Evolutionary conservation across 2,888 invertebrate species (phyloP), one percentile per base, ranked within the genome.

Genomic region (Thecocarcelia acutangulata): DNA sequence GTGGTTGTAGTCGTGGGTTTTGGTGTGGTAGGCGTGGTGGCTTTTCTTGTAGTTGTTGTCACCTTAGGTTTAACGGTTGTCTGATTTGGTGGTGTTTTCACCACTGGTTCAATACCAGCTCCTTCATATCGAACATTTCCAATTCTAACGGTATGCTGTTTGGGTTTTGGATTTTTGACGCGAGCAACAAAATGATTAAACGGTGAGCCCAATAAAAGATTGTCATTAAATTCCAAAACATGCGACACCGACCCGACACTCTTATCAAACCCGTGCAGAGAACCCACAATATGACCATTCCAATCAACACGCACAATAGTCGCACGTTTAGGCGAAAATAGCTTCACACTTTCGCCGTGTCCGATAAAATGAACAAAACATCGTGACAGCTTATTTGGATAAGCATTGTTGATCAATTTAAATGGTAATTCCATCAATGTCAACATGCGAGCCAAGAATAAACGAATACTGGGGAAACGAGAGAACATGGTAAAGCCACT

Each of bases 241-340:
- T 96, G 95, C 85, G 94, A 94, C 19, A 95, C 91, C 11, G 88
- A 87, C 0, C 83, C 70, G 1, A 94, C 86, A 21, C 92, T 92
- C 44, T 91, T 91, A 86, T 95, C 93, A 0, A 92, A 92, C 52
- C 93, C 93, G 86, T 94, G 94, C 83, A 95, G 92, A 5, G 93
- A 93, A 28, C 94, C 94, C 5, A 95, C 87, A 82, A 96, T 93
- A 79, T 94, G 93, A 19, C 96, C 97, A 85, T 92, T 92, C 92
- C 93, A 93, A 86, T 95, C 94, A 0, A 96, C 85, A 86, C 94
- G 94, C 44, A 95, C 85, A 54, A 95, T 89, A 0, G 94, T 94
- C 3, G 92, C 87, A 64, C 92, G 90, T 37, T 91, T 89, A 4
- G 93, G 92, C 6, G 87, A 44, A 54, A 90, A 48, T 3, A 87